Evolutionary conservation across 2,113 vertebrate species (phyloP).

Genomic region (Zapus hudsonius): DNA sequence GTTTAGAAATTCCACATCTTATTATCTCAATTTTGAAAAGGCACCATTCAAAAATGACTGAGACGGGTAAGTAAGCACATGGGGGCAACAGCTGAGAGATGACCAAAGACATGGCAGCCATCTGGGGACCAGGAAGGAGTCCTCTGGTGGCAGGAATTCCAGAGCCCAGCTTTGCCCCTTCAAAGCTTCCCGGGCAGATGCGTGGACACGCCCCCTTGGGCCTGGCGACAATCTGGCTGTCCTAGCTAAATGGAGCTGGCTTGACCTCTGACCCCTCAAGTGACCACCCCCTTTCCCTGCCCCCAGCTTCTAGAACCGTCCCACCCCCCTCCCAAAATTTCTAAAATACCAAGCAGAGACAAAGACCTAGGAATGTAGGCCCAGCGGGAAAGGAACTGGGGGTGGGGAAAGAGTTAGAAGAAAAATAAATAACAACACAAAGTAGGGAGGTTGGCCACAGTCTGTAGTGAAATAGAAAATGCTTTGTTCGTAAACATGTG

Average conservation of each 20-base stretch:
- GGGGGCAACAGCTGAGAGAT: background rate
- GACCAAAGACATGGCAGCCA: conserved; percentile 47
- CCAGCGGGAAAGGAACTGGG: conserved; percentile 66
- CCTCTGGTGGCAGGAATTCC: conserved; percentile 85
- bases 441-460: conserved; percentile 65
- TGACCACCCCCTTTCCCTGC: conserved; percentile 77
- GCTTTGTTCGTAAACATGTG: background rate
- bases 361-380: conserved; percentile 88
- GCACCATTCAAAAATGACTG: background rate
- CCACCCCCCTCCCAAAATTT: conserved; percentile 86
- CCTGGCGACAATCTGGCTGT: conserved; percentile 90
- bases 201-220: conserved; percentile 78
- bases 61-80: accelerated
- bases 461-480: conserved; percentile 57
- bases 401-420: conserved; percentile 53
- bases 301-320: conserved; percentile 73
- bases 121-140: conserved; percentile 61
- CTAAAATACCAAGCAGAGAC: conserved; percentile 88
- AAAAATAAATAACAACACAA: conserved; percentile 79
- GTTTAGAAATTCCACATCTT: background rate
- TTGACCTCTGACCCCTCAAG: conserved; percentile 88
- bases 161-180: conserved; percentile 81
- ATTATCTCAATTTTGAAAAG: background rate
- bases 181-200: conserved; percentile 81
- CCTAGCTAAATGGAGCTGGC: conserved; percentile 90